A percentile compares a stretch with the other conserved stretches of the same genome.
Conservation (phyloP, 2,113 vertebrate species). For the Aythya baeri region DNA sequence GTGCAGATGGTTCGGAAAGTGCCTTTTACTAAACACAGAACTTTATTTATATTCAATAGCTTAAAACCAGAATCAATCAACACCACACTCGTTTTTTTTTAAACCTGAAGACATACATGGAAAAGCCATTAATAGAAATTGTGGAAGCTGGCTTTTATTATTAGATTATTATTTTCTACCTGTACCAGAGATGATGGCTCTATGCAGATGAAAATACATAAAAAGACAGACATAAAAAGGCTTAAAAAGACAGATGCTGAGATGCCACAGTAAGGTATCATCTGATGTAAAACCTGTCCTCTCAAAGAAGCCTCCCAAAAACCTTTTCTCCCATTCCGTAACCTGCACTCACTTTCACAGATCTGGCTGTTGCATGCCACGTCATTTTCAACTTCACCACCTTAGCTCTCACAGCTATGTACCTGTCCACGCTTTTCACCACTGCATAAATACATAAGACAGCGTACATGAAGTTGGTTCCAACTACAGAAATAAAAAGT, state of each 20-base stretch:
- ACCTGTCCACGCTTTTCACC: rapidly evolving
- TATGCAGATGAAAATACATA: neutral
- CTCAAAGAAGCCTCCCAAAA: neutral
- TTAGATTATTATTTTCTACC: neutral
- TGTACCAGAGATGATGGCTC: neutral
- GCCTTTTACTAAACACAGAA: neutral
- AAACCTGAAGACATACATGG: neutral
- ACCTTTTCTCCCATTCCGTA: neutral
- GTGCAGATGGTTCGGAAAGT: neutral
- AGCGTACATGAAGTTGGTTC: rapidly evolving
- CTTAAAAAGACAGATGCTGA: neutral
- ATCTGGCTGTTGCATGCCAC: neutral
- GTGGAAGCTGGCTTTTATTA: too few relatives aligned
- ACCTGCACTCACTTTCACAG: neutral
- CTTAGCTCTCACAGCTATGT: neutral
- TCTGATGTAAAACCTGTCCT: neutral
- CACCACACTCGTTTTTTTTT: neutral
- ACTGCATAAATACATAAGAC: rapidly evolving
- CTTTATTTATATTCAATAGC: neutral
- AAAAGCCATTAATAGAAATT: neutral
- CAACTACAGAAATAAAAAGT: rapidly evolving
- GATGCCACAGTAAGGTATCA: neutral
- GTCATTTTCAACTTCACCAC: neutral
- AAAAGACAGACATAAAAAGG: neutral
- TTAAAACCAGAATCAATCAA: neutral